phyloP scores from a whole-genome alignment of 2,113 vertebrate species.

The Rynchops niger region DNA sequence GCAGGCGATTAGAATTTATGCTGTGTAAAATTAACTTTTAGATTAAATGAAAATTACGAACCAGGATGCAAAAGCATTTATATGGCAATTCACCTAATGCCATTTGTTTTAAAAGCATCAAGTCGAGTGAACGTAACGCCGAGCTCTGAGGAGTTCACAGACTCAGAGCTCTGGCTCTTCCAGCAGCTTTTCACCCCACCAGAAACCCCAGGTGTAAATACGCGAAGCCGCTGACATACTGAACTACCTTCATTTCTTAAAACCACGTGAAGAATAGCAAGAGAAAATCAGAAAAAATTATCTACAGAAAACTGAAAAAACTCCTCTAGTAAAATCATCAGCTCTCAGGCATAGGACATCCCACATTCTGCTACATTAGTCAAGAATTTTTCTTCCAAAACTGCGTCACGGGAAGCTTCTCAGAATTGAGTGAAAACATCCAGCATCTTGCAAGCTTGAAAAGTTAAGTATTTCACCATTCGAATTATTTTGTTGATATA shows the following conservation, averaged over 20 bases:
- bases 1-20: conserved; percentile 53
- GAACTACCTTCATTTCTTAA: background rate
- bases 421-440: background rate
- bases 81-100: background rate
- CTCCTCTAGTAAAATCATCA: background rate
- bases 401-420: background rate
- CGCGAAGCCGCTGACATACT: background rate
- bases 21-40: conserved; percentile 63
- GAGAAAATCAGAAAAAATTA: background rate
- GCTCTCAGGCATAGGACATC: background rate
- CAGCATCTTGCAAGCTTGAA: background rate
- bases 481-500: background rate
- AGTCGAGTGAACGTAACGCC: background rate
- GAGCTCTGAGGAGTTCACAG: background rate
- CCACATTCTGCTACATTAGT: background rate
- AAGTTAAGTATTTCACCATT: background rate
- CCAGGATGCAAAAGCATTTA: conserved; percentile 8
- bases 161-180: background rate
- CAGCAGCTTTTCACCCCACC: background rate
- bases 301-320: background rate
- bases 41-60: conserved; percentile 37
- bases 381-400: background rate
- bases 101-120: background rate
- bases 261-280: background rate
- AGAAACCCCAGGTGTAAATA: rapidly evolving